A percentile compares a stretch with the other conserved stretches of the same genome.
phyloP scores from a whole-genome alignment of 2,888 invertebrate genomes.

The Andricus curvator region DNA sequence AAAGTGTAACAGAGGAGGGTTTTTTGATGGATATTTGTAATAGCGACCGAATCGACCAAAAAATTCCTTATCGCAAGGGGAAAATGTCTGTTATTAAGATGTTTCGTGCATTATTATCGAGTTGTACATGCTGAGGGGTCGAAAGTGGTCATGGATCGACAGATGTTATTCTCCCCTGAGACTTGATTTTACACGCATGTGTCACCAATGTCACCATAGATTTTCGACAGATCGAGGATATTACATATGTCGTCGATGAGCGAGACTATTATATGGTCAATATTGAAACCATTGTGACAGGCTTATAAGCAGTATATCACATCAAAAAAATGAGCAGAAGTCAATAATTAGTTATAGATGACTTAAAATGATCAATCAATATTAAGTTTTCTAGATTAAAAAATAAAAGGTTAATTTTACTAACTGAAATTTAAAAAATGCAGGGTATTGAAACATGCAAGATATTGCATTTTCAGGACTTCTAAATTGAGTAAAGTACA shows the following conservation, averaged over 20 bases:
- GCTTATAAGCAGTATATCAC: neutral
- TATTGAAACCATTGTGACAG: slow-evolving; percentile 23
- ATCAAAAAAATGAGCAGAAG: neutral
- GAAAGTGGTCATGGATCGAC: slow-evolving; percentile 61
- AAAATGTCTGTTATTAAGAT: slow-evolving; percentile 58
- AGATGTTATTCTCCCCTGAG: slow-evolving; percentile 65
- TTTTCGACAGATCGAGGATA: slow-evolving; percentile 55
- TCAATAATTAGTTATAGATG: no score
- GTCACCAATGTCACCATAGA: slow-evolving; percentile 62
- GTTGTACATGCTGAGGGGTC: slow-evolving; percentile 53
- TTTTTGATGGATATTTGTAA: neutral
- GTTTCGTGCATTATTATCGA: slow-evolving; percentile 58
- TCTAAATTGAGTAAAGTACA: no score
- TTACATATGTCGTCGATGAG: slow-evolving; percentile 61
- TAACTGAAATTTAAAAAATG: no score
- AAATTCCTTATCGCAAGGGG: neutral
- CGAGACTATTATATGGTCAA: slow-evolving; percentile 4
- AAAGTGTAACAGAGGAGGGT: neutral
- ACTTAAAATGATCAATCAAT: no score
- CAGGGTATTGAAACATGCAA: no score
- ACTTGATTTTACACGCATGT: slow-evolving; percentile 71
- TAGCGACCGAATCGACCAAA: neutral
- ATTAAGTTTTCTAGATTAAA: no score
- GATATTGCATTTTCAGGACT: no score
- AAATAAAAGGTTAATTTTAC: no score